Evolutionary conservation across 2,113 vertebrate species (phyloP).

Genomic region (Limanda limanda): DNA sequence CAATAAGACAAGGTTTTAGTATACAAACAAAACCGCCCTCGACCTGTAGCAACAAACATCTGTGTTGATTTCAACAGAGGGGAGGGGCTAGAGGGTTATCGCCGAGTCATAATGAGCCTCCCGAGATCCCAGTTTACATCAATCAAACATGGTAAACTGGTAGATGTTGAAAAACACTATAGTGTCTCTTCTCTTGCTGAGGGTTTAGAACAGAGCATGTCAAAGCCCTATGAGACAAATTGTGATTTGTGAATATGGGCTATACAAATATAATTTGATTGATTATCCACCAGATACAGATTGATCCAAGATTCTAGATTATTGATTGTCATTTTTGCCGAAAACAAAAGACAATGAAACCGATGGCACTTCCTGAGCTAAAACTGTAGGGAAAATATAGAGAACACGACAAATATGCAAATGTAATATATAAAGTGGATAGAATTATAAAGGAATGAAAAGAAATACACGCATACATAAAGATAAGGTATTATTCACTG

Average conservation of each 20-base stretch:
- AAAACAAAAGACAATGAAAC: not conserved
- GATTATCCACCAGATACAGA: not conserved
- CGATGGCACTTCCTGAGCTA: not conserved
- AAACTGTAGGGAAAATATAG: not conserved
- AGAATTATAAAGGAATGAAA: not conserved
- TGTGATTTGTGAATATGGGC: too few relatives aligned
- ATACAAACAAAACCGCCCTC: not conserved
- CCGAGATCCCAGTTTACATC: not conserved
- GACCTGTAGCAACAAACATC: not conserved
- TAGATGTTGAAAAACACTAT: not conserved
- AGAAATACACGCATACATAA: not conserved
- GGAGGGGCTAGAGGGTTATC: not conserved
- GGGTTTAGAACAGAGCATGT: too few relatives aligned
- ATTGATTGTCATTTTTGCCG: too few relatives aligned
- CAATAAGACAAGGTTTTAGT: not conserved
- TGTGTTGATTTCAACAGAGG: not conserved
- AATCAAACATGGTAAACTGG: not conserved
- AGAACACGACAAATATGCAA: not conserved
- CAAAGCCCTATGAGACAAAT: too few relatives aligned
- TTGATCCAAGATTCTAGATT: not conserved
- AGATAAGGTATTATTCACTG: not conserved
- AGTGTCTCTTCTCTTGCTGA: too few relatives aligned
- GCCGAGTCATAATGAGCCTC: slow-evolving; percentile 12
- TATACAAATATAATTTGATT: not conserved
- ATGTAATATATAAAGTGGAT: not conserved